phyloP scores from a whole-genome alignment of 2,113 vertebrate genomes.

The Misgurnus mizolepis region DNA sequence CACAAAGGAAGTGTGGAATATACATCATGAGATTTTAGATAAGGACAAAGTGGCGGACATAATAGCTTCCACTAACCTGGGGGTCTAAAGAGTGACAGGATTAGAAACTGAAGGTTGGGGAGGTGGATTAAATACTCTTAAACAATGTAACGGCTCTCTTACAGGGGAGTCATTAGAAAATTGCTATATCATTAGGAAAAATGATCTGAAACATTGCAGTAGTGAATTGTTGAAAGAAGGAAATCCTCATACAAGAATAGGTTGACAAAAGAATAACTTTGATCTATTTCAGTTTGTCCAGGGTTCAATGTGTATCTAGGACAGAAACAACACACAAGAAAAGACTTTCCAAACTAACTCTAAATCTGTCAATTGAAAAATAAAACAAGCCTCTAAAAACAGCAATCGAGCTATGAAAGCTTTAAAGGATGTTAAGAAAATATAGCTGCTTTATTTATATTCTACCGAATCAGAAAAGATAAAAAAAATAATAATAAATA shows the following conservation, averaged over 20 bases:
- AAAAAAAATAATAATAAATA: constrained; percentile 26
- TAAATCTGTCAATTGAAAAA: constrained; percentile 77
- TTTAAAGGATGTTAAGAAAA: constrained; percentile 71
- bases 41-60: constrained; percentile 6
- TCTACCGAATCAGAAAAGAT: constrained; percentile 56
- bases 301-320: constrained; percentile 61
- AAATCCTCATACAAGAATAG: not conserved
- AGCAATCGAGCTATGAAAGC: constrained; percentile 77
- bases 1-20: constrained; percentile 35
- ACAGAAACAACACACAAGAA: constrained; percentile 71
- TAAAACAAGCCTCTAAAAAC: constrained; percentile 77
- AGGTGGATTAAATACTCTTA: not conserved
- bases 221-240: not conserved
- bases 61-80: constrained; percentile 33
- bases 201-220: not conserved
- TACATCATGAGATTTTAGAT: constrained; percentile 43
- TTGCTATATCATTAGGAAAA: not conserved
- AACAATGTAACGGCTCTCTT: not conserved
- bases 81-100: constrained; percentile 16
- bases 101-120: constrained; percentile 20
- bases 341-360: constrained; percentile 63
- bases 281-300: constrained; percentile 45
- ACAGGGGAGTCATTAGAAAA: not conserved
- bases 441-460: constrained; percentile 69
- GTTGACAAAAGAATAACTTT: not conserved